Percentiles rank a stretch among this genome's conserved stretches.
These are phyloP conservation scores for Coluber constrictor DNA, from an alignment of 2,797 vertebrate genomes.

Conservation along the genomic window DNA sequence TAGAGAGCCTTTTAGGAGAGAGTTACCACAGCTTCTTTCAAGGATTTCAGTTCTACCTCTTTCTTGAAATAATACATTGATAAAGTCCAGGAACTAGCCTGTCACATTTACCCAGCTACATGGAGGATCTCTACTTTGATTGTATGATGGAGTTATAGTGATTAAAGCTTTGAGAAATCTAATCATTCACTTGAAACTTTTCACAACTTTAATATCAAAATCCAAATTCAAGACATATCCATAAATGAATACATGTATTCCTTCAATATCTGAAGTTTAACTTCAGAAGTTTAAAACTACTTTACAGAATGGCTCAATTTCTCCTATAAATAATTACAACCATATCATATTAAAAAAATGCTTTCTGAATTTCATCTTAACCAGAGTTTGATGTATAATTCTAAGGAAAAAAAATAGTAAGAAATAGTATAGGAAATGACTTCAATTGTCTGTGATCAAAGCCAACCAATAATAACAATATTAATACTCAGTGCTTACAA, in stretches of 20 bases:
- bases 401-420: not conserved
- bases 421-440: constrained; percentile 54
- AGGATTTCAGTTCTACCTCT: not conserved
- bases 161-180: not conserved
- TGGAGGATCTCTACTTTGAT: not conserved
- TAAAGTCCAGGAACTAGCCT: not conserved
- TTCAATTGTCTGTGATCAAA: constrained; percentile 49
- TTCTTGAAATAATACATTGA: not conserved
- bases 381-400: constrained; percentile 41
- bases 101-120: not conserved
- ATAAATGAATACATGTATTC: not conserved
- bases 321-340: constrained; percentile 46
- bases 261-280: not conserved
- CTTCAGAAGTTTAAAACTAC: not conserved
- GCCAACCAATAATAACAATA: constrained; percentile 36
- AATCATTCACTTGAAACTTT: not conserved
- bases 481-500: constrained; percentile 23
- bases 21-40: not conserved
- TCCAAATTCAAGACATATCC: not conserved
- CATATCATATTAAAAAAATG: constrained; percentile 44
- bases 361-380: constrained; percentile 60
- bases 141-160: not conserved
- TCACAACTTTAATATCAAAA: not conserved
- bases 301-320: constrained; percentile 57
- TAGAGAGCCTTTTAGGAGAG: not conserved